Base-by-base conservation (phyloP, 2,797 vertebrate genomes). In the Sebastes vulpes region DNA sequence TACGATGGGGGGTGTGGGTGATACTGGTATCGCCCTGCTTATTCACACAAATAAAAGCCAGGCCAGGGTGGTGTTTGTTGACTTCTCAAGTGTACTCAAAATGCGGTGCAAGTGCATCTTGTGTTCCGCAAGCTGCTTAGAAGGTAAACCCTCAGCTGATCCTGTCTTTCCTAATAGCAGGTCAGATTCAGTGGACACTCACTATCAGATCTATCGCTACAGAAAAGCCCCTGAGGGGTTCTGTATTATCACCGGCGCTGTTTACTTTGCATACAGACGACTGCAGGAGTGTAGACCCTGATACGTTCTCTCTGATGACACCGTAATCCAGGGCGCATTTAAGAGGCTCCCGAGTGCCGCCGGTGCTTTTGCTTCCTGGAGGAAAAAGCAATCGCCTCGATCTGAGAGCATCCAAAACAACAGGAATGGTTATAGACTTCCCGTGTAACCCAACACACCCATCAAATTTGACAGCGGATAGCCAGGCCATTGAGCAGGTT, bases 191-290 rank as follows among this genome's bases (percentile, higher is more conserved):
- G 29, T 81, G 75, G 75, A 82, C 65, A 50, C 59, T 60, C 68
- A 53, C 60, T 42, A 68, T 86, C 85, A 57, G 61, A 90, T 86
- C 77, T 9, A 20, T 64, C 73, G 46, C 76, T 21, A 52, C 63
- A 48, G 54, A 73, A 84, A 73, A 59, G 48, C 73, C 73, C 72
- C 72, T 3, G 52, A 84, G 81, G 72, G 10, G 12, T 18, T 74
- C 58, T 53, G 72, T 38, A 56, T 74, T 69, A 83, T 87, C 83
- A 65, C 29, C 29, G 2, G 52, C 5, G 46, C 72, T 81, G 71
- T 82, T 89, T 82, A 79, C 85, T 88, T 81, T 85, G 82, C 90
- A 89, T 90, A 75, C 78, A 83, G 70, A 87, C 63, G 77, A 74
- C 70, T 65, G 57, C 64, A 60, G 67, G 57, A 72, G 81, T 8